phyloP scores from a whole-genome alignment of 2,113 vertebrate species.

The Corythornis vintsioides region DNA sequence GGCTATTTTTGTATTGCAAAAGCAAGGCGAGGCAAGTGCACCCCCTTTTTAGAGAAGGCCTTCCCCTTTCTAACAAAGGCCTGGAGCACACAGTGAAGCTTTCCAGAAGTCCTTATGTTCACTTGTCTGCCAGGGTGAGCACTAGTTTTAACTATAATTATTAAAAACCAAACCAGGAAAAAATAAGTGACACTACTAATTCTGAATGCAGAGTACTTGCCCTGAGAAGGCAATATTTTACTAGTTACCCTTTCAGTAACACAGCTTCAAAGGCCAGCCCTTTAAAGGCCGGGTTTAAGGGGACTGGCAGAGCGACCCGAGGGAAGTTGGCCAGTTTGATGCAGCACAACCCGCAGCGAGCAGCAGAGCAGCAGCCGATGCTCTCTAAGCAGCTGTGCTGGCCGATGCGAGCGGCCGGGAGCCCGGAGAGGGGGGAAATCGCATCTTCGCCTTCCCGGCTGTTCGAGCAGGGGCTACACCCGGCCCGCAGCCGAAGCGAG shows the following conservation, averaged over 20 bases:
- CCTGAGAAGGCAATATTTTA: rapidly evolving
- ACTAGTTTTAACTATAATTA: neutral
- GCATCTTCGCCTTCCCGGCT: too few species aligned
- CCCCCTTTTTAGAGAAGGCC: neutral
- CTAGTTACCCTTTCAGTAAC: rapidly evolving
- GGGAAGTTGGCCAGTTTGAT: neutral
- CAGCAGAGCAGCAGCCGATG: neutral
- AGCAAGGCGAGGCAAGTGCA: neutral
- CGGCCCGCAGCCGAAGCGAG: too few species aligned
- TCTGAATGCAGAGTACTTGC: rapidly evolving
- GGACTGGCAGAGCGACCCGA: rapidly evolving
- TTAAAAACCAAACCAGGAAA: neutral
- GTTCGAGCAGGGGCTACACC: too few species aligned
- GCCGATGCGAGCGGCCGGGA: rapidly evolving
- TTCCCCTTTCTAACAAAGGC: neutral
- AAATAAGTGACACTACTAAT: neutral
- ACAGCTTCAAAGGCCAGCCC: rapidly evolving
- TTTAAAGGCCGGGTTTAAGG: neutral
- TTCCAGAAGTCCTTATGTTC: rapidly evolving
- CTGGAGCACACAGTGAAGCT: neutral
- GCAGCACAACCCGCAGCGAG: neutral
- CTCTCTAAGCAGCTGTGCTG: rapidly evolving
- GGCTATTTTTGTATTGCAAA: neutral
- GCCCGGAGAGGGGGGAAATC: too few species aligned
- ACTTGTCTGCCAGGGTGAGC: rapidly evolving